Evolutionary conservation across 2,888 invertebrate genomes (phyloP), one percentile per base, ranked within the genome.

Genomic region (Parnassius apollo): DNA sequence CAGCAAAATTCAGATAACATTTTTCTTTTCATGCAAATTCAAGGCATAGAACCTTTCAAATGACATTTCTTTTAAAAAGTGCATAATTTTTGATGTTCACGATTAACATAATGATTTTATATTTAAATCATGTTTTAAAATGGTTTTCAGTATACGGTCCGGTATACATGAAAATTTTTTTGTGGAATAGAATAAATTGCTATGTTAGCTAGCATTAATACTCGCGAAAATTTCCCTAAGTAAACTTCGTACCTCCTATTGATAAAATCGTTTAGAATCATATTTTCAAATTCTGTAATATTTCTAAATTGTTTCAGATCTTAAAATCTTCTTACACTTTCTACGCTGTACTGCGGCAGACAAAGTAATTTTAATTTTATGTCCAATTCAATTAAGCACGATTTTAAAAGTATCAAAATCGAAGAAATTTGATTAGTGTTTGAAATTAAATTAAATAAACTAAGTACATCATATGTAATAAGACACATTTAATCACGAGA

Each of bases 271-370:
- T 52, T n/a, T 10, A 18, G 42, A 44, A 35, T 9, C 1, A 54
- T 9, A 42, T n/a, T 11, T n/a, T 4, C 12, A 0, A 9, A 3
- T 54, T 42, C 8, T 35, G n/a, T 22, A 3, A 45, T 42, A 13
- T 59, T 42, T 55, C 59, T 9, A 61, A 58, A 65, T 42, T 65
- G 48, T 86, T 84, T 52, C 83, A 90, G 90, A 86, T 90, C 35
- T 72, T 90, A 48, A 90, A 83, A 66, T 91, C 89, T 0, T 88
- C 91, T 1, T 90, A 90, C 67, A 85, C 88, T 1, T 89, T 89
- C 68, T 91, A 90, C 67, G 86, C 90, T 2, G 86, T 90, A 13
- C 75, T 91, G 58, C 81, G 88, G 2, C 88, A 89, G 67, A 91
- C 88, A 0, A 88, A 90, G 66, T 81, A 74, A 51, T 42, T 4